Conservation (phyloP, 2,797 vertebrate species). For the Dallia pectoralis region DNA sequence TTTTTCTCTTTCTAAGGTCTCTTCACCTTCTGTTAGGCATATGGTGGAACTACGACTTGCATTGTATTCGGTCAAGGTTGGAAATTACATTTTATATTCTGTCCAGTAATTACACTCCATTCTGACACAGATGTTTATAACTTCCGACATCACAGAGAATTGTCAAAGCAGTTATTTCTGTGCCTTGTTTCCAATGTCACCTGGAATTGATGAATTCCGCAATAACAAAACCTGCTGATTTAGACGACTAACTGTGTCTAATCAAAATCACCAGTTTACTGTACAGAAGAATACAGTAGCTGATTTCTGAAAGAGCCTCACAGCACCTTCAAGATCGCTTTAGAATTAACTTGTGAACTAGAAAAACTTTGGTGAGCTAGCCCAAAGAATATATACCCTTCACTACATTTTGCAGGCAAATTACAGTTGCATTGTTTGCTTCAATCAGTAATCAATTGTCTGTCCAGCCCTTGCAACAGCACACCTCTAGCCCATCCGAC, state of each 20-base stretch:
- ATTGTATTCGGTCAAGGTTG: constrained; percentile 28
- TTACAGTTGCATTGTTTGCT: constrained; percentile 8
- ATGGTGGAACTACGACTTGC: constrained; percentile 20
- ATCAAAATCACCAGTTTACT: constrained; percentile 81
- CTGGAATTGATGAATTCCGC: constrained; percentile 36
- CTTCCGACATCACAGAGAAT: constrained; percentile 45
- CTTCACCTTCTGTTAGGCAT: neutral
- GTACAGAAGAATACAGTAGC: no score
- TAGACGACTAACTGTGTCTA: constrained; percentile 56
- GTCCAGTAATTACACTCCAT: neutral
- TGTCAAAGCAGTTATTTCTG: constrained; percentile 41
- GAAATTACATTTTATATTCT: constrained; percentile 39
- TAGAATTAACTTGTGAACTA: constrained; percentile 42
- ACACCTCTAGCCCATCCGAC: constrained; percentile 25
- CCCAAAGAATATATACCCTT: neutral
- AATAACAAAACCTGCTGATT: constrained; percentile 23
- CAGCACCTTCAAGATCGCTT: constrained; percentile 70
- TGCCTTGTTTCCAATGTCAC: constrained; percentile 9
- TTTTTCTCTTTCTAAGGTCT: neutral
- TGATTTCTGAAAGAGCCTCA: constrained; percentile 66
- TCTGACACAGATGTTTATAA: constrained; percentile 37
- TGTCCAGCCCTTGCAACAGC: no score
- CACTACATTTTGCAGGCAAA: neutral
- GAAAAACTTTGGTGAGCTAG: neutral
- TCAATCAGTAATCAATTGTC: no score